Conservation (phyloP, 2,797 vertebrate species). For the Enteromius mattozi region DNA sequence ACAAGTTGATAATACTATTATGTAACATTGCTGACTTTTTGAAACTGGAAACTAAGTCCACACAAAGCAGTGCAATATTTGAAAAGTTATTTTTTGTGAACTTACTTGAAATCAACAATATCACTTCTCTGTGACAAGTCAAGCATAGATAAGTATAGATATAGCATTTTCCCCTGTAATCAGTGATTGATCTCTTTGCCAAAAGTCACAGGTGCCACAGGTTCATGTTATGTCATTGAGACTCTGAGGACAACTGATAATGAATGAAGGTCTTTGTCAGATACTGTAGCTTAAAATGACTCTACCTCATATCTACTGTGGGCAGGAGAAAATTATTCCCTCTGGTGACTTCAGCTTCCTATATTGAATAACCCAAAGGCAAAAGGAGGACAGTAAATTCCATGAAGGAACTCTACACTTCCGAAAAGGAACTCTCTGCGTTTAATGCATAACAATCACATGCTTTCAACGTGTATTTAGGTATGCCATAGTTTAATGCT, state of each 20-base stretch:
- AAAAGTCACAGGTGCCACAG: neutral
- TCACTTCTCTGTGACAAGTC: neutral
- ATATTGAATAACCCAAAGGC: conserved; percentile 23
- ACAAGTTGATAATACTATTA: neutral
- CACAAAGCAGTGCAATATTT: neutral
- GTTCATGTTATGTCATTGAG: conserved; percentile 11
- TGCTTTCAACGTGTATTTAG: neutral
- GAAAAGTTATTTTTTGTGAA: neutral
- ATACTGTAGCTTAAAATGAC: neutral
- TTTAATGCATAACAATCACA: neutral
- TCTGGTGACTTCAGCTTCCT: conserved; percentile 30
- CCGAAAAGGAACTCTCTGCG: neutral
- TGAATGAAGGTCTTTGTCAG: conserved; percentile 43
- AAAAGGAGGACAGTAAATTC: neutral
- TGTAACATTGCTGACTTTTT: neutral
- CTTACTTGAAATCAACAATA: neutral
- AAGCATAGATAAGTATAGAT: neutral
- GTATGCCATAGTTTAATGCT: neutral
- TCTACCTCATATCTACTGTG: neutral
- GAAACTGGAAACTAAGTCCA: neutral
- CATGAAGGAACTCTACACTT: neutral
- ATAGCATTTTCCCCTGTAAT: neutral
- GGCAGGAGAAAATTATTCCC: neutral
- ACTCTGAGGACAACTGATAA: neutral
- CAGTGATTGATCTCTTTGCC: neutral